Evolutionary conservation across 1,140 invertebrate species (phyloP).

Genomic region (Wasmannia auropunctata): DNA sequence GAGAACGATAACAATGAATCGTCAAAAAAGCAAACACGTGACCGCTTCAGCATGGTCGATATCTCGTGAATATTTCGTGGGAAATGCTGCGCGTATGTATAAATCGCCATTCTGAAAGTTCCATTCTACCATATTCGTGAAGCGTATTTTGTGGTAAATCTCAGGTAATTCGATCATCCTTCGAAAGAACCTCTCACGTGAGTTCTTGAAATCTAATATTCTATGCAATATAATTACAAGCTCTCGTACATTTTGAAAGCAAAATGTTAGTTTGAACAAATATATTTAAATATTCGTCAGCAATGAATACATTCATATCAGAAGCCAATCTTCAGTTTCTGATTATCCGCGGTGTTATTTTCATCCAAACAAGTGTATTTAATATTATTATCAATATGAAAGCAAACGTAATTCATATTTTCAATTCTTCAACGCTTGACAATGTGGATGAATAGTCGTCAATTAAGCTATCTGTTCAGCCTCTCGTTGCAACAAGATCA

Average conservation of each 20-base stretch:
- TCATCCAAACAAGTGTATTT: not conserved
- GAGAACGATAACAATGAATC: not conserved
- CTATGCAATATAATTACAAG: not conserved
- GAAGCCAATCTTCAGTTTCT: not conserved
- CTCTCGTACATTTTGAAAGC: not conserved
- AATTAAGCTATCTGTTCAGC: constrained; percentile 8
- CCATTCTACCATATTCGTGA: not conserved
- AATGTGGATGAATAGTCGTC: not conserved
- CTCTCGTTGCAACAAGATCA: constrained; percentile 3
- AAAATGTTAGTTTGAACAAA: not conserved
- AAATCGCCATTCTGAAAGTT: constrained; percentile 1
- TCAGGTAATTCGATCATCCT: not conserved
- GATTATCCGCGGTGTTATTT: not conserved
- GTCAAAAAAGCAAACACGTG: constrained; percentile 27
- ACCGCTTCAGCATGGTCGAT: constrained; percentile 13
- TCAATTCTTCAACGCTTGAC: not conserved
- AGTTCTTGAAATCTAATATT: not conserved
- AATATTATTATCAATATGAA: not conserved
- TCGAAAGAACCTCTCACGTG: not conserved
- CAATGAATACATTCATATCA: not conserved
- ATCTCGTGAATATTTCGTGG: constrained; percentile 36
- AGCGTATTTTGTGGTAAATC: not conserved
- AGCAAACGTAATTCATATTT: not conserved
- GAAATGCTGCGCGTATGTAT: not conserved
- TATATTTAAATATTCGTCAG: not conserved